Conservation (phyloP, 1,140 invertebrate species). For the Littorina saxatilis region DNA sequence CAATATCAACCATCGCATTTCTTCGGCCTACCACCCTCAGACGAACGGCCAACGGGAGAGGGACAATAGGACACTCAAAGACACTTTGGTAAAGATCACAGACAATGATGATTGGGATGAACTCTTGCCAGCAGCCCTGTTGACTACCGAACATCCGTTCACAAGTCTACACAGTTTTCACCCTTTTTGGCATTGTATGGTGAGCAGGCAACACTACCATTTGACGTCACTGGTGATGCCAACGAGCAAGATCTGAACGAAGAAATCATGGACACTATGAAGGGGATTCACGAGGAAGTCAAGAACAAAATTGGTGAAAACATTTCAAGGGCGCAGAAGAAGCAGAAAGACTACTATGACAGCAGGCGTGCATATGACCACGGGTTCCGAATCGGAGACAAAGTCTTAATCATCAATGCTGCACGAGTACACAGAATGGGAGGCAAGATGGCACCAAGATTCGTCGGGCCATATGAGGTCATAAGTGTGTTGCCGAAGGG, state of each 20-base stretch:
- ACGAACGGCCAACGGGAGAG: constrained; percentile 37
- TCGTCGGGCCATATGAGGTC: background rate
- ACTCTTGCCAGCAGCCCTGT: background rate
- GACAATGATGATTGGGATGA: constrained; percentile 7
- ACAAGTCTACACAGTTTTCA: background rate
- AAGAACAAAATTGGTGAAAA: background rate
- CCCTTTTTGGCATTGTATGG: background rate
- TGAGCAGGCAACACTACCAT: background rate
- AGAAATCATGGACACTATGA: background rate
- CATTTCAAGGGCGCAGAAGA: background rate
- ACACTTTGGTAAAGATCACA: background rate
- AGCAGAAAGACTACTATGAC: background rate
- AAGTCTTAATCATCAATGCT: background rate
- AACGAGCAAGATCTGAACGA: background rate
- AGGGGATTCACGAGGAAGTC: background rate
- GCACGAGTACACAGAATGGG: background rate
- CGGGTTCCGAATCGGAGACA: background rate
- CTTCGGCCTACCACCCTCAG: constrained; percentile 35
- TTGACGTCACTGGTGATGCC: background rate
- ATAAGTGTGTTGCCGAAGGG: background rate
- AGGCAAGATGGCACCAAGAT: background rate
- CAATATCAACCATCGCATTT: constrained; percentile 3
- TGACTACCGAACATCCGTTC: background rate
- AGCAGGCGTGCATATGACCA: background rate
- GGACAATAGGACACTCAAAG: constrained; percentile 18